Percentiles rank a stretch among this genome's conserved stretches.
These are phyloP conservation scores for Actenoides lindsayi DNA, from an alignment of 2,113 vertebrate genomes.

Conservation along the genomic window DNA sequence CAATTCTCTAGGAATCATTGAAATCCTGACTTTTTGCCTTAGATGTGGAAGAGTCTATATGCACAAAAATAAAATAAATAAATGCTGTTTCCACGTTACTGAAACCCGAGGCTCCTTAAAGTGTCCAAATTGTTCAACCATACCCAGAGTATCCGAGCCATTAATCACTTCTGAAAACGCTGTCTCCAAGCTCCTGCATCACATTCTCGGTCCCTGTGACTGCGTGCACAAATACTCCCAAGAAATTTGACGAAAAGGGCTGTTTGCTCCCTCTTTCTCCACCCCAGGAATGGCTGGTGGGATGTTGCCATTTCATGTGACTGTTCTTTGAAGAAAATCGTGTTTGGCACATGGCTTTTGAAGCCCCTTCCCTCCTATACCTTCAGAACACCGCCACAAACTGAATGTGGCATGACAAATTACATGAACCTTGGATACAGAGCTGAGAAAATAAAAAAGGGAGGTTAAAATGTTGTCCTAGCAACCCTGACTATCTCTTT, in stretches of 20 bases:
- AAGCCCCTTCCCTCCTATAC: not conserved
- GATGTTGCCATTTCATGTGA: not conserved
- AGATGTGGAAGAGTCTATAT: not conserved
- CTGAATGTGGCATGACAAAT: not conserved
- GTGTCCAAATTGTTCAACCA: not conserved
- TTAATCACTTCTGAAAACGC: not conserved
- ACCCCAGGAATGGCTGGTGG: not conserved
- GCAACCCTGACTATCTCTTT: conserved; percentile 63
- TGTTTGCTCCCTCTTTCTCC: not conserved
- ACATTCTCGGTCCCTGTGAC: not conserved
- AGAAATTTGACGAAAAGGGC: not conserved
- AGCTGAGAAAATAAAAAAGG: conserved; percentile 9
- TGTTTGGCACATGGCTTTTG: not conserved
- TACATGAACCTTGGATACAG: not conserved
- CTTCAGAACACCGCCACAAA: not conserved
- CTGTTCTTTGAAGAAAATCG: not conserved
- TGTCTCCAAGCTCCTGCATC: not conserved
- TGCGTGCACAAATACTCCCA: not conserved
- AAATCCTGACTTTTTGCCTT: not conserved
- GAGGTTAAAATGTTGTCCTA: conserved; percentile 61
- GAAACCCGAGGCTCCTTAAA: not conserved
- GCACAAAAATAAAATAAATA: not conserved
- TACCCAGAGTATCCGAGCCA: not conserved
- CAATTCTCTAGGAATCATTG: not conserved
- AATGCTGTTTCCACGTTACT: not conserved